A percentile compares a stretch with the other conserved stretches of the same genome.
Evolutionary conservation across 2,888 invertebrate genomes (phyloP).

Genomic region (Amphipyra berbera): DNA sequence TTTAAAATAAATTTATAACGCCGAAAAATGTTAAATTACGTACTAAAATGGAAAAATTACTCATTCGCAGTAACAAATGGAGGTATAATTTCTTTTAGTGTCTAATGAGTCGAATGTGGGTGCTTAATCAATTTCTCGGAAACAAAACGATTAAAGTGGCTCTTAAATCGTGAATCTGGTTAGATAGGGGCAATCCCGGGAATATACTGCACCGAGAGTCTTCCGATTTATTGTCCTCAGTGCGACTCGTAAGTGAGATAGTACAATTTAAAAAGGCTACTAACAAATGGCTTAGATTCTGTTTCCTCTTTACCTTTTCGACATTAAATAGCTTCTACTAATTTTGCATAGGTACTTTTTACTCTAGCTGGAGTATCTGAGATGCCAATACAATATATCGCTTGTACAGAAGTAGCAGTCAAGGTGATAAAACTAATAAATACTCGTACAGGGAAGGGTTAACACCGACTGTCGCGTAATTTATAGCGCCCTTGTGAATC

Average conservation of each 20-base stretch:
- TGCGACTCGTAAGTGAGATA: slow-evolving; percentile 65
- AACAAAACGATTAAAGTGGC: slow-evolving; percentile 80
- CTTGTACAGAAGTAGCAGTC: slow-evolving; percentile 45
- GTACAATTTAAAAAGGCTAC: slow-evolving; percentile 66
- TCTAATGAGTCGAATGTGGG: slow-evolving; percentile 67
- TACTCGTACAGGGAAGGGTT: slow-evolving; percentile 70
- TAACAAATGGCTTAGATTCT: slow-evolving; percentile 66
- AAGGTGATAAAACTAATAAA: slow-evolving; percentile 73
- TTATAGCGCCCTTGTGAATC: slow-evolving; percentile 79
- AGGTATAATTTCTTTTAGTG: slow-evolving; percentile 57
- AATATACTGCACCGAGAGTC: slow-evolving; percentile 75
- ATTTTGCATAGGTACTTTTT: slow-evolving; percentile 39
- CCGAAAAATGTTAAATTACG: slow-evolving; percentile 64
- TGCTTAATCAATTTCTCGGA: slow-evolving; percentile 77
- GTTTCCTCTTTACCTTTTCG: slow-evolving; percentile 45
- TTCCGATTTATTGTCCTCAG: slow-evolving; percentile 77
- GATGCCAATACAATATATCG: slow-evolving; percentile 40
- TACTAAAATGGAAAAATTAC: slow-evolving; percentile 58
- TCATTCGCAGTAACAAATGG: slow-evolving; percentile 59
- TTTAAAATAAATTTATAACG: slow-evolving; percentile 72
- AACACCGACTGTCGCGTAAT: slow-evolving; percentile 77
- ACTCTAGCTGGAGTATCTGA: slow-evolving; percentile 5
- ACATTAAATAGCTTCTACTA: slow-evolving; percentile 27
- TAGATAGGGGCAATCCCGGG: slow-evolving; percentile 82
- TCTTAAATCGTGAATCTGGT: slow-evolving; percentile 82